Base-by-base conservation (phyloP, 2,888 invertebrate genomes). In the Physocephala rufipes region DNA sequence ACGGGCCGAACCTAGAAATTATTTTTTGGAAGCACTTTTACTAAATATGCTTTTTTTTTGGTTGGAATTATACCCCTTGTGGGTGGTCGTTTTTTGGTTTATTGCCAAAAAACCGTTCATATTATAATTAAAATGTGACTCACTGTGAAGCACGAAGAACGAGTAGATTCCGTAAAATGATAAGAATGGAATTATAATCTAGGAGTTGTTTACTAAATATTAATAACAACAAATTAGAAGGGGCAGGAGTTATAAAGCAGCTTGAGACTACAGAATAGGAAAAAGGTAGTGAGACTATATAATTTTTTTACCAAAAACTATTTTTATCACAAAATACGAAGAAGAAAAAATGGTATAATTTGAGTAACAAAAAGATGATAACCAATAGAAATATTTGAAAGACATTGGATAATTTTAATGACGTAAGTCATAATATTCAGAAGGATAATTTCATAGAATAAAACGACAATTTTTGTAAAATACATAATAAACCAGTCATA, bases 181-280 rank as follows among this genome's bases (percentile, higher is more conserved):
- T 76, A 76, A 74, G 73, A 76, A 73, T 71, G 71, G 73, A 76
- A 76, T 76, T 76, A 76, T 71, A 66, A 28, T 68, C 68, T 19
- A 47, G 51, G 51, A 68, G n/a, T n/a, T n/a, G n/a, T n/a, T n/a
- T n/a, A n/a, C n/a, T n/a, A 58, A 49, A 62, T 62, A 51, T 58
- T 13, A 58, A 59, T 43, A 47, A 49, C 2, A 49, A 15, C 7
- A 15, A 19, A 49, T 49, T 49, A n/a, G 49, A 49, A 51, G 21
- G 55, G 26, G 36, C 19, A 62, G 19, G 69, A 26, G 36, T 45
- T 3, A n/a, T 19, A 55, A 30, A 66, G n/a, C n/a, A n/a, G n/a
- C n/a, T n/a, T n/a, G n/a, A n/a, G n/a, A n/a, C n/a, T n/a, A n/a
- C n/a, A n/a, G n/a, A n/a, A n/a, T n/a, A n/a, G n/a, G n/a, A n/a